Conservation (phyloP, 2,888 invertebrate genomes). For the Cyclophora albipunctata region DNA sequence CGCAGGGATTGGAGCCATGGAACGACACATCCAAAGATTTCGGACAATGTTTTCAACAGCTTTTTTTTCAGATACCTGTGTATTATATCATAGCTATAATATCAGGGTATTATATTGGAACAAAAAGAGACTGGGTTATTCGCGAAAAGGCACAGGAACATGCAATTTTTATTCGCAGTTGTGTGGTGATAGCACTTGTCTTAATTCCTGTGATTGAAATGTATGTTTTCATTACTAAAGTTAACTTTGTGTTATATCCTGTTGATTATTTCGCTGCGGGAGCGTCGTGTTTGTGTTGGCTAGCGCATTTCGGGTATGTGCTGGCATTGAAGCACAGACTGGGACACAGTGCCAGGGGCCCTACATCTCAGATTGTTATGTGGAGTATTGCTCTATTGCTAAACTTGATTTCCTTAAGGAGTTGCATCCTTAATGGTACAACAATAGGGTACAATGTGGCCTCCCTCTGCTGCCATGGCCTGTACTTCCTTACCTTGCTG, state of each 20-base stretch:
- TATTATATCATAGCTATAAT: conserved; percentile 82
- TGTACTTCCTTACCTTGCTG: conserved; percentile 83
- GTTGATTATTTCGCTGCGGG: conserved; percentile 83
- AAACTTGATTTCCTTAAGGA: conserved; percentile 80
- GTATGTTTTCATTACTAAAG: conserved; percentile 76
- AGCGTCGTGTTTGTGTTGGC: conserved; percentile 85
- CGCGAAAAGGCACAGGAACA: conserved; percentile 78
- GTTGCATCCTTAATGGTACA: conserved; percentile 71
- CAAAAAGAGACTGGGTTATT: conserved; percentile 76
- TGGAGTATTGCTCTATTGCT: conserved; percentile 82
- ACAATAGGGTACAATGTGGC: conserved; percentile 77
- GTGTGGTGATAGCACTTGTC: conserved; percentile 77
- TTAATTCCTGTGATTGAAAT: conserved; percentile 81
- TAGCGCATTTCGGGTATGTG: conserved; percentile 85
- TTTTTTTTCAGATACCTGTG: conserved; percentile 85
- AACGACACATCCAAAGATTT: conserved; percentile 82
- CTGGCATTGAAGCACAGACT: conserved; percentile 80
- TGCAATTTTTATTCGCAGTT: conserved; percentile 79
- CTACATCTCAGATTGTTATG: conserved; percentile 78
- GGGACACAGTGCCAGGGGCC: conserved; percentile 83
- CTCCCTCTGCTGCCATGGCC: conserved; percentile 77
- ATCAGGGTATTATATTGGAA: conserved; percentile 89
- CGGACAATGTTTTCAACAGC: conserved; percentile 89
- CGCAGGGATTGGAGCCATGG: conserved; percentile 82
- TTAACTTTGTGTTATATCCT: conserved; percentile 68